Evolutionary conservation across 2,888 invertebrate species (phyloP).

Genomic region (Sisyra nigra): DNA sequence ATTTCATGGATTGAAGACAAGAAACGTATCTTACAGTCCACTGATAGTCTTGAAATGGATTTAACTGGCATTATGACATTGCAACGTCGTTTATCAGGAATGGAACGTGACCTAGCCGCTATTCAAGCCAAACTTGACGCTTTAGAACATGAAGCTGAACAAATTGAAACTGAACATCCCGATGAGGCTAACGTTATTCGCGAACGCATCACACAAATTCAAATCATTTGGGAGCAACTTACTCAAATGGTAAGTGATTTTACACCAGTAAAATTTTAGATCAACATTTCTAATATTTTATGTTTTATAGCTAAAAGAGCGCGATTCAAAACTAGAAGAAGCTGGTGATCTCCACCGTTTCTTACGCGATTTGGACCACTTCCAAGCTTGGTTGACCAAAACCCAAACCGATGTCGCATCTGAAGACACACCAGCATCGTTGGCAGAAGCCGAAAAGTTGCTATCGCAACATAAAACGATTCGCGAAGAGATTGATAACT

Average conservation of each 20-base stretch:
- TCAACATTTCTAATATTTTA: not conserved
- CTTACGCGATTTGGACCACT: constrained; percentile 96
- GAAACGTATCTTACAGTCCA: constrained; percentile 93
- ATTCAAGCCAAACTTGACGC: constrained; percentile 95
- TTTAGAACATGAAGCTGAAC: constrained; percentile 82
- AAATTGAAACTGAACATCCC: constrained; percentile 85
- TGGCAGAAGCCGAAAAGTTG: constrained; percentile 93
- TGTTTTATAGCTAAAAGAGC: constrained; percentile 65
- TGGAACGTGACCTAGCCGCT: constrained; percentile 97
- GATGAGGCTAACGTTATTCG: constrained; percentile 84
- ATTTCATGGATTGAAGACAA: constrained; percentile 99
- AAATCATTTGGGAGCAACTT: constrained; percentile 88
- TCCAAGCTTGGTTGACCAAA: constrained; percentile 98
- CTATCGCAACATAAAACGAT: constrained; percentile 96
- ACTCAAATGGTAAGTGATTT: constrained; percentile 65
- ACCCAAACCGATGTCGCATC: constrained; percentile 98
- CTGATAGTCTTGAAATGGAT: constrained; percentile 97
- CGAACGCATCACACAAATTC: constrained; percentile 82
- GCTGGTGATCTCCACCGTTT: constrained; percentile 97
- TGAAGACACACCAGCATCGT: constrained; percentile 83
- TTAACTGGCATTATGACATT: constrained; percentile 96
- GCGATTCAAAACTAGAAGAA: constrained; percentile 96
- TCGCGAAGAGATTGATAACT: constrained; percentile 98
- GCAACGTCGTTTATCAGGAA: constrained; percentile 87
- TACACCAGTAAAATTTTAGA: too few relatives aligned